Percentiles rank a stretch among this genome's conserved stretches.
These are phyloP conservation scores for Columba guinea DNA, from an alignment of 2,797 vertebrate species.

Conservation along the genomic window DNA sequence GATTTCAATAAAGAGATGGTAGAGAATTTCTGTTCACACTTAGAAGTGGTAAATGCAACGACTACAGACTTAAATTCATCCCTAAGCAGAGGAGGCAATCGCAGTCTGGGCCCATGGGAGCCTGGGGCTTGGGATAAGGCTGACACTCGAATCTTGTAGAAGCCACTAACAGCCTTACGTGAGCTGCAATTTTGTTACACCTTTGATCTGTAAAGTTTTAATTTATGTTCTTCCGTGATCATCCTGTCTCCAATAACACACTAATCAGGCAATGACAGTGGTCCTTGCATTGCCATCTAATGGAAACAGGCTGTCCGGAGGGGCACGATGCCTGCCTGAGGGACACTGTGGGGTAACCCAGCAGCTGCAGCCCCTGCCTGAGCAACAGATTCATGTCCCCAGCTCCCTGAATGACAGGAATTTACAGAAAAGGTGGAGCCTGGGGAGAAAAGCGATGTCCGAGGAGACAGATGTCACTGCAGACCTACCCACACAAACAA, in stretches of 20 bases:
- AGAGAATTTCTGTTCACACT: neutral
- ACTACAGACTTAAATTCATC: accelerated
- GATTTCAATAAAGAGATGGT: neutral
- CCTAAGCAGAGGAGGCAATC: neutral
- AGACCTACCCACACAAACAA: neutral
- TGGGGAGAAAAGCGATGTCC: neutral
- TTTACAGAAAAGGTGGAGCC: neutral
- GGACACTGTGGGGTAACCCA: neutral
- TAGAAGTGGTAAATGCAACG: neutral
- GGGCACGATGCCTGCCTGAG: neutral
- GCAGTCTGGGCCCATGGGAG: neutral
- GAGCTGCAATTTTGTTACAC: neutral
- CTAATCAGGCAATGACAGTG: neutral
- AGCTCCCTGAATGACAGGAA: neutral
- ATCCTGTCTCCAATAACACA: neutral
- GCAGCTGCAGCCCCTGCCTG: neutral
- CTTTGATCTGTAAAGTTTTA: neutral
- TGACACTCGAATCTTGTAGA: neutral
- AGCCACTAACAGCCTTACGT: neutral
- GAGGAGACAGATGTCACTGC: neutral
- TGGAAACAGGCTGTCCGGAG: neutral
- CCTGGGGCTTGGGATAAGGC: neutral
- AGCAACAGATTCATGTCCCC: accelerated
- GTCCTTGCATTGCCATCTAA: neutral
- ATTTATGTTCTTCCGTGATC: neutral